Base-by-base conservation (phyloP, 2,888 invertebrate genomes). In the Fragum sueziense region DNA sequence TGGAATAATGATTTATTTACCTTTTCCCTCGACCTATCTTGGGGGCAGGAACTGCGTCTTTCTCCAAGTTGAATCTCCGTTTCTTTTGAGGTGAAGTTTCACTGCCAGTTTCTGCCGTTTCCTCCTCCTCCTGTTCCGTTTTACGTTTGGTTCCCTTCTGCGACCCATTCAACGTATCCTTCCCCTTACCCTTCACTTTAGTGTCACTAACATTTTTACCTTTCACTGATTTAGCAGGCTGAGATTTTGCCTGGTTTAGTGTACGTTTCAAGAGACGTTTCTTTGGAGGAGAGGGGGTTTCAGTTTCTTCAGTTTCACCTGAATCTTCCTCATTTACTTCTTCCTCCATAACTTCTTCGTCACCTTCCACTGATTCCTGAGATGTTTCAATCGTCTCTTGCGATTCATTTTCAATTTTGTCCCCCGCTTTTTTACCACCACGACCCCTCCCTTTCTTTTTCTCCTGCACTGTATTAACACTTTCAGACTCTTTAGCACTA, bases 181-280 rank as follows among this genome's bases (percentile, higher is more conserved):
- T 59, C 54, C 70, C 69, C 57, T 79, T 79, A 41, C 61, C 70
- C 57, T 71, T 47, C 25, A 25, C 52, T 17, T 31, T 25, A 1
- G 47, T 62, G 29, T 54, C 74, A 79, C 67, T 69, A 31, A 75
- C 54, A 52, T 59, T 73, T 68, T 75, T 73, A 20, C 41, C 11
- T 22, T 47, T 61, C 41, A 70, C 74, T 68, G 74, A 77, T 75
- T 70, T 74, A 61, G 68, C 68, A n/a, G 70, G 51, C 68, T 34
- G 67, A 37, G 41, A 54, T 47, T 41, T 59, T 29, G 70, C 62
- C 34, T 69, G 77, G 20, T 70, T 70, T 61, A 75, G 85, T n/a
- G 80, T 79, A 41, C 80, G 72, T 76, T 82, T 80, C 62, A 82
- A 71, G 20, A 82, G 67, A 52, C 76, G 77, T 74, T 80, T 82